phyloP scores from a whole-genome alignment of 2,888 invertebrate species.

The Cephus nigrinus region DNA sequence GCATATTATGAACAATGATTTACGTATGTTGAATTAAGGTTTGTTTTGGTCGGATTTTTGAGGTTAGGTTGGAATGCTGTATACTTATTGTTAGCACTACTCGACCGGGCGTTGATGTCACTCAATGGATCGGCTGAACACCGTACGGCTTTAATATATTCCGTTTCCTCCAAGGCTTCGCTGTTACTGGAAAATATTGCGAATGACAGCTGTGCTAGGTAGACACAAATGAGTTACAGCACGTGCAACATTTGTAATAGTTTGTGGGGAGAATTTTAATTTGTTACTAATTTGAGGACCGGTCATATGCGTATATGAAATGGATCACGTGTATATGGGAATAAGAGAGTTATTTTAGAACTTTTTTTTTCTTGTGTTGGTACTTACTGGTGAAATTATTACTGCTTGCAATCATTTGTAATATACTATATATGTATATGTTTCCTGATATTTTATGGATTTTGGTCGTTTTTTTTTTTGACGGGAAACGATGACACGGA shows the following conservation, averaged over 20 bases:
- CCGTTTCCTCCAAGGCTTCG: background rate
- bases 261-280: background rate
- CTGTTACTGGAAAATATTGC: background rate
- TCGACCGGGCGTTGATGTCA: conserved; percentile 51
- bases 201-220: background rate
- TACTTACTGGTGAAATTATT: background rate
- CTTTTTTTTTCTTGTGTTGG: background rate
- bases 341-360: background rate
- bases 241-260: background rate
- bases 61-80: background rate
- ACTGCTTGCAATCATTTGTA: background rate
- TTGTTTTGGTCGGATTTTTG: background rate
- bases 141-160: background rate
- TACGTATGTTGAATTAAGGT: background rate
- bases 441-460: background rate
- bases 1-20: background rate
- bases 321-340: background rate
- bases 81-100: conserved; percentile 17
- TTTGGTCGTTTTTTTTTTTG: background rate
- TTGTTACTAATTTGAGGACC: background rate
- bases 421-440: background rate
- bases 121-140: conserved; percentile 12
- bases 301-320: background rate
- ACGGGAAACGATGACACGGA: background rate
- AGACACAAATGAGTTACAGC: background rate